Conservation (phyloP, 2,888 invertebrate species). For the Hedychridium roseum region DNA sequence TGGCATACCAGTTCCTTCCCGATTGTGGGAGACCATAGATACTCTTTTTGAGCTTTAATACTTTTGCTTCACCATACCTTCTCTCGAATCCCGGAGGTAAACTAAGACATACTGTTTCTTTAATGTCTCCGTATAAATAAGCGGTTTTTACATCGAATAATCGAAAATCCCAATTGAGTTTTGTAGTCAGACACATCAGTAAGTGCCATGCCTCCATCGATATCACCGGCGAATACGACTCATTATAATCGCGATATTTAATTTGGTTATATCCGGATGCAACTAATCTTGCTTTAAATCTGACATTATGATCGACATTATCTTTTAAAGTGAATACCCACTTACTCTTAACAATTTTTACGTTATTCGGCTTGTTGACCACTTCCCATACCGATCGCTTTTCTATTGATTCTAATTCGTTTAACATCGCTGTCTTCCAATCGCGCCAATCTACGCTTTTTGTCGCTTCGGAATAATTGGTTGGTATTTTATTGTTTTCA, state of each 20-base stretch:
- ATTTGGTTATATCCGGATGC: slow-evolving; percentile 4
- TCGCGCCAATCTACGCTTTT: neutral
- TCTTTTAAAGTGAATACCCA: slow-evolving; percentile 1
- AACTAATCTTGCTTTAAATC: slow-evolving; percentile 7
- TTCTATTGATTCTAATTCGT: neutral
- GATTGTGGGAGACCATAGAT: slow-evolving; percentile 6
- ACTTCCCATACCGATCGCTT: neutral
- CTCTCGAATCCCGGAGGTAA: neutral
- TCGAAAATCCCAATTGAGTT: neutral
- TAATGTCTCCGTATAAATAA: neutral
- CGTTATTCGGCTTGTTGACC: neutral
- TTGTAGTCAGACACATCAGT: neutral
- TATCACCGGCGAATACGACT: slow-evolving; percentile 2
- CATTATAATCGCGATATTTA: slow-evolving; percentile 3
- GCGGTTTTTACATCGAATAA: slow-evolving; percentile 7
- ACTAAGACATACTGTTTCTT: slow-evolving; percentile 1
- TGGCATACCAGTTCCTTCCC: neutral
- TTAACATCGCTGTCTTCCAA: neutral
- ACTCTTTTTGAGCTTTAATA: slow-evolving; percentile 1
- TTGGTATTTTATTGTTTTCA: neutral
- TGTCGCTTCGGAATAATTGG: slow-evolving; percentile 2
- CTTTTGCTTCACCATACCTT: neutral
- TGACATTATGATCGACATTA: neutral
- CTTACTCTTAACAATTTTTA: slow-evolving; percentile 5
- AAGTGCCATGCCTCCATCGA: slow-evolving; percentile 1